Percentiles rank a stretch among this genome's conserved stretches.
phyloP scores from a whole-genome alignment of 1,140 invertebrate genomes.

The Hylaeus anthracinus region DNA sequence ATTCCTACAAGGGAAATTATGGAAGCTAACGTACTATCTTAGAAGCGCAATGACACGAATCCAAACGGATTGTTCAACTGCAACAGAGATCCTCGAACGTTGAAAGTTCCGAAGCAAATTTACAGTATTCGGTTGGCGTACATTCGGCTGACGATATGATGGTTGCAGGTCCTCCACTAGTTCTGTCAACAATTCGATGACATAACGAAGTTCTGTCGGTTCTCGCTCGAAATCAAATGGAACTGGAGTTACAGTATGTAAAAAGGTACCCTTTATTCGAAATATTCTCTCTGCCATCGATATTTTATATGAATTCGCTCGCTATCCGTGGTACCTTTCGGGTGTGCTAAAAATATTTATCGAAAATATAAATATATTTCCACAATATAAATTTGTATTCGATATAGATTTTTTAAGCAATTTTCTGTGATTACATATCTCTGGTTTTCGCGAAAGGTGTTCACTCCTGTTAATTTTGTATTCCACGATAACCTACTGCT shows the following conservation, averaged over 20 bases:
- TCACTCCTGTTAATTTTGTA: no score
- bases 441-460: no score
- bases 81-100: conserved; percentile 7
- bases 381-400: no score
- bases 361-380: not conserved
- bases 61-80: conserved; percentile 2
- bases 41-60: conserved; percentile 17
- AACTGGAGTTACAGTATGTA: not conserved
- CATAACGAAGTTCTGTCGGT: conserved; percentile 2
- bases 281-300: not conserved
- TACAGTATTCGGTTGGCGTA: not conserved
- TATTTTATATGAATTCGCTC: not conserved
- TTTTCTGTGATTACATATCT: no score
- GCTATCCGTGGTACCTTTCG: not conserved
- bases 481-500: no score
- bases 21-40: not conserved
- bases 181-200: conserved; percentile 34
- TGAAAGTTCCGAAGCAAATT: conserved; percentile 35
- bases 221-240: not conserved
- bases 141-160: conserved; percentile 14
- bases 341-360: not conserved
- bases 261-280: not conserved
- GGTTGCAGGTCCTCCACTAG: not conserved
- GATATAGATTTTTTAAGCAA: no score
- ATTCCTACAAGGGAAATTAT: no score